Conservation (phyloP, 2,113 vertebrate species). For the Crypturellus undulatus region DNA sequence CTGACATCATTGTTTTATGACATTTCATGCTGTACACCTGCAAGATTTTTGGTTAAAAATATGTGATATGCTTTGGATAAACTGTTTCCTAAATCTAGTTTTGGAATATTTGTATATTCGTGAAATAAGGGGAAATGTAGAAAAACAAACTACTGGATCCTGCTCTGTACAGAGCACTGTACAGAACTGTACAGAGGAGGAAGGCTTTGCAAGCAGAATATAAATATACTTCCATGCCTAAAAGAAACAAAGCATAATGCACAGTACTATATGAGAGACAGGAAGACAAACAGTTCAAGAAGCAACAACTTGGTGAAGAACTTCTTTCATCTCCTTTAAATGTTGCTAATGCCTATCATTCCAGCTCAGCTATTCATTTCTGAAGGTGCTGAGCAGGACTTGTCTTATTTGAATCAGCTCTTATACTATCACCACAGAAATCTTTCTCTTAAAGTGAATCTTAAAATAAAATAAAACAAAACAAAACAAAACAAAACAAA, state of each 20-base stretch:
- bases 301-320: conserved; percentile 24
- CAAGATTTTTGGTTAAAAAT: conserved; percentile 5
- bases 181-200: background rate
- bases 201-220: conserved; percentile 1
- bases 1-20: background rate
- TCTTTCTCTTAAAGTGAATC: background rate
- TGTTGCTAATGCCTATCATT: background rate
- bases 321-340: conserved; percentile 51
- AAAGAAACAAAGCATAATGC: conserved; percentile 48
- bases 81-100: conserved; percentile 28
- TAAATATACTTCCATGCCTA: conserved; percentile 56
- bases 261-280: background rate
- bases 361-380: conserved; percentile 59
- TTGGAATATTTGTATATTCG: background rate
- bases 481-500: too few relatives aligned
- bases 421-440: background rate
- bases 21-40: conserved; percentile 7
- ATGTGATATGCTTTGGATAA: background rate
- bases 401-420: background rate
- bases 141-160: conserved; percentile 45
- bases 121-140: conserved; percentile 11
- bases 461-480: background rate
- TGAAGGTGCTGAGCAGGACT: conserved; percentile 16
- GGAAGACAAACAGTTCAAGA: conserved; percentile 32
- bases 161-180: background rate